Evolutionary conservation across 2,888 invertebrate genomes (phyloP).

Genomic region (Allacma fusca): DNA sequence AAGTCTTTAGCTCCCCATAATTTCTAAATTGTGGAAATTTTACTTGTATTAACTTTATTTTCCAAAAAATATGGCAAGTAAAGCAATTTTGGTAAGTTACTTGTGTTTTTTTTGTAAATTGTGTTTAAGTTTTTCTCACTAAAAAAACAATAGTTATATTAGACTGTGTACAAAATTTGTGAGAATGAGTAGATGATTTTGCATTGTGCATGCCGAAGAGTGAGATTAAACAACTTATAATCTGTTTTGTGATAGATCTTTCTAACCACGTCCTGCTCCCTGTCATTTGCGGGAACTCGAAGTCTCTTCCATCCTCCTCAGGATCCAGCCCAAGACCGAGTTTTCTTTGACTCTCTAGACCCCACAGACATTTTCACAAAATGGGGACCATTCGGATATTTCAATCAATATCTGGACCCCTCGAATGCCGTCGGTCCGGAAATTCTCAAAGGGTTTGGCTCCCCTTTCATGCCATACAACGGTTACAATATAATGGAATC

Average conservation of each 20-base stretch:
- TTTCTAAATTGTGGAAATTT: too few species aligned
- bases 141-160: too few species aligned
- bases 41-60: too few species aligned
- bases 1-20: too few species aligned
- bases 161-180: too few species aligned
- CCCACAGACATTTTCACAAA: slow-evolving; percentile 26
- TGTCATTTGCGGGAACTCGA: background rate
- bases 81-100: too few species aligned
- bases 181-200: too few species aligned
- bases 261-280: background rate
- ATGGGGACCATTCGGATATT: slow-evolving; percentile 43
- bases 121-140: too few species aligned
- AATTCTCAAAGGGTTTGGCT: slow-evolving; percentile 43
- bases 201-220: too few species aligned
- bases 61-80: too few species aligned
- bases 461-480: slow-evolving; percentile 36
- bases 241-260: background rate
- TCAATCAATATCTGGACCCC: slow-evolving; percentile 40
- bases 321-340: slow-evolving; percentile 1
- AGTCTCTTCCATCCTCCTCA: background rate
- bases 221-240: background rate
- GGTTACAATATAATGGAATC: slow-evolving; percentile 36
- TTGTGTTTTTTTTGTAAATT: too few species aligned
- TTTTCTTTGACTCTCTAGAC: slow-evolving; percentile 13
- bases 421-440: slow-evolving; percentile 42